These are phyloP conservation scores for Naso thynnoides DNA, from an alignment of 2,797 vertebrate species.

Conservation along the genomic window DNA sequence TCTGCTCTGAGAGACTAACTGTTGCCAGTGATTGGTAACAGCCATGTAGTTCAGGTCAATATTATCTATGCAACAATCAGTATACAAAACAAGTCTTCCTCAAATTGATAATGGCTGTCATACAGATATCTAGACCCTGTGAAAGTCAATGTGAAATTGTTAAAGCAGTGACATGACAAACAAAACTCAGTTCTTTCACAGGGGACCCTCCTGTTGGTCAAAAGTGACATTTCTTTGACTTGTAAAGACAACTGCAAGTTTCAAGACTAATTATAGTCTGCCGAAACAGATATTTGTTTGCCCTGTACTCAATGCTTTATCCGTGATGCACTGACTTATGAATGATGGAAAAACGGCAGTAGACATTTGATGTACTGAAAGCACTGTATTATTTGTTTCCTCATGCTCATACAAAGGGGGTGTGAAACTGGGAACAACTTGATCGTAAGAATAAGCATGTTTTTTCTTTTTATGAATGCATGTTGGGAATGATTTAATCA, in stretches of 20 bases:
- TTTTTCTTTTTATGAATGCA: constrained; percentile 60
- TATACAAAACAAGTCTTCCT: constrained; percentile 22
- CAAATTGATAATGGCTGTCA: constrained; percentile 59
- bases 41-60: constrained; percentile 26
- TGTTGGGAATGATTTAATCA: constrained; percentile 39
- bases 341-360: constrained; percentile 12
- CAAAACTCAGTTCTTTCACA: constrained; percentile 34
- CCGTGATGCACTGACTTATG: constrained; percentile 10
- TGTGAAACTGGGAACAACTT: constrained; percentile 59
- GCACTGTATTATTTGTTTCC: constrained; percentile 57
- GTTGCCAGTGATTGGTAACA: constrained; percentile 40
- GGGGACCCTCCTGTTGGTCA: constrained; percentile 23
- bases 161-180: constrained; percentile 71
- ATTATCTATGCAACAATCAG: constrained; percentile 17
- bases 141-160: constrained; percentile 57
- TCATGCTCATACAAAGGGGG: constrained; percentile 65
- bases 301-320: constrained; percentile 6
- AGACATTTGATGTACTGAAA: constrained; percentile 41
- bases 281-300: not conserved
- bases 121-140: constrained; percentile 39
- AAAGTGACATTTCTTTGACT: constrained; percentile 28
- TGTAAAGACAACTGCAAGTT: constrained; percentile 16
- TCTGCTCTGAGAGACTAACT: constrained; percentile 47
- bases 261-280: constrained; percentile 4
- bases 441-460: constrained; percentile 80